phyloP scores from a whole-genome alignment of 2,888 invertebrate species.

The Parapristionchus giblindavisi region DNA sequence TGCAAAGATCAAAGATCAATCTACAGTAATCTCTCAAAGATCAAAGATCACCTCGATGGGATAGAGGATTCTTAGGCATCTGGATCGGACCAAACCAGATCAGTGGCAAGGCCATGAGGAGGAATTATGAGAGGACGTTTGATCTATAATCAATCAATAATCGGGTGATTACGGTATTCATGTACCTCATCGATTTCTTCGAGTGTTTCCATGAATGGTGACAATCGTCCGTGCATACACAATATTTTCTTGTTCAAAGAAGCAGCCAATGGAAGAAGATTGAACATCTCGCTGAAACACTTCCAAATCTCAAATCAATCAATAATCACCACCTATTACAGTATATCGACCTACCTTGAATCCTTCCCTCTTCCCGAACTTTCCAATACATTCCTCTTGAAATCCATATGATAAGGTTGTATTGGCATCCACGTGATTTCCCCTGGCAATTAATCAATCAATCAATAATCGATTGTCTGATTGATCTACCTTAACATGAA shows the following conservation, averaged over 20 bases:
- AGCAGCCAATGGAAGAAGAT: constrained; percentile 24
- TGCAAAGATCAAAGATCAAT: background rate
- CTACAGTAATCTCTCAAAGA: background rate
- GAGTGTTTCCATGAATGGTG: constrained; percentile 27
- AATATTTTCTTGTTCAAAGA: constrained; percentile 36
- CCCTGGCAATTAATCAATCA: too few species aligned
- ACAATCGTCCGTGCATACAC: constrained; percentile 34
- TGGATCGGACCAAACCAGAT: constrained; percentile 37
- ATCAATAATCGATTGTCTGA: too few species aligned
- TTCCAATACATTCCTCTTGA: constrained; percentile 31
- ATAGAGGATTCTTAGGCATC: constrained; percentile 3
- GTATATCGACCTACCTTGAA: background rate
- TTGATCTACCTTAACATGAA: constrained; percentile 24
- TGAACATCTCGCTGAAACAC: constrained; percentile 30
- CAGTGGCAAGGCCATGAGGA: constrained; percentile 27
- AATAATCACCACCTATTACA: background rate
- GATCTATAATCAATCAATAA: constrained; percentile 10
- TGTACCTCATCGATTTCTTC: constrained; percentile 35
- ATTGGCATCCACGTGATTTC: constrained; percentile 40
- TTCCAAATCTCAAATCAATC: constrained; percentile 17
- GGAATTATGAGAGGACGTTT: constrained; percentile 30
- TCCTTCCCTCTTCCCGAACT: constrained; percentile 20
- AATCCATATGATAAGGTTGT: constrained; percentile 36
- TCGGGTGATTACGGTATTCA: too few species aligned
- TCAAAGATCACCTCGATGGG: constrained; percentile 34